Evolutionary conservation across 1,140 invertebrate genomes (phyloP).

Genomic region (Chymomyza costata): DNA sequence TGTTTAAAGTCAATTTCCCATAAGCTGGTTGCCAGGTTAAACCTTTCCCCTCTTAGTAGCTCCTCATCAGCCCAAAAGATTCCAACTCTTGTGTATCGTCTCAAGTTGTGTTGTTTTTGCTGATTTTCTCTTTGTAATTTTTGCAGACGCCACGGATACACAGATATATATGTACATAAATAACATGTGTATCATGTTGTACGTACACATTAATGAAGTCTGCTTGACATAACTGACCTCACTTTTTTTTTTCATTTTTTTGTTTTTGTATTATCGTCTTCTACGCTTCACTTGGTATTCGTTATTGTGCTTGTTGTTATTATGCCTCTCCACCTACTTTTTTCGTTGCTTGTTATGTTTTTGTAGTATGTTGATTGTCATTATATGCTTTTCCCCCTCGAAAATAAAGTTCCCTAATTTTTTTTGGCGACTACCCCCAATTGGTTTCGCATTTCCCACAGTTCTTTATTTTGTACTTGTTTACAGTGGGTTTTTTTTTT

Average conservation of each 20-base stretch:
- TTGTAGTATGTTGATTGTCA: slow-evolving; percentile 31
- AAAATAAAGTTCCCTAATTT: slow-evolving; percentile 41
- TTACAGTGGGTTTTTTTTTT: slow-evolving; percentile 4
- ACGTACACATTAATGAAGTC: slow-evolving; percentile 20
- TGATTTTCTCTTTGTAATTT: no score
- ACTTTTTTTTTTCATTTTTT: slow-evolving; percentile 16
- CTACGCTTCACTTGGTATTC: no score
- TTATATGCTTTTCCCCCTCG: no score
- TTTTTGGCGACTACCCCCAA: slow-evolving; percentile 16
- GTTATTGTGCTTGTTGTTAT: slow-evolving; percentile 1
- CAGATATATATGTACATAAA: no score
- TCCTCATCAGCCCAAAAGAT: no score
- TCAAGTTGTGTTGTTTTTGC: no score
- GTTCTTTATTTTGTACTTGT: slow-evolving; percentile 2
- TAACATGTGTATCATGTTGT: no score
- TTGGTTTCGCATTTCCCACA: slow-evolving; percentile 17
- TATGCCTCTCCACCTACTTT: slow-evolving; percentile 4
- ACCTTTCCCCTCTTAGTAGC: background rate
- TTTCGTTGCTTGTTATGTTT: slow-evolving; percentile 23
- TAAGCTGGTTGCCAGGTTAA: background rate
- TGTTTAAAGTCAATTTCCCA: slow-evolving; percentile 51
- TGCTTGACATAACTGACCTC: slow-evolving; percentile 52
- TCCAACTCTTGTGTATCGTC: no score
- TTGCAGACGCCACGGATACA: slow-evolving; percentile 10
- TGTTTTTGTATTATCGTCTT: slow-evolving; percentile 4